A percentile compares a stretch with the other conserved stretches of the same genome.
Conservation (phyloP, 92 coral and sea anemone genomes). For the Porites lobata region DNA sequence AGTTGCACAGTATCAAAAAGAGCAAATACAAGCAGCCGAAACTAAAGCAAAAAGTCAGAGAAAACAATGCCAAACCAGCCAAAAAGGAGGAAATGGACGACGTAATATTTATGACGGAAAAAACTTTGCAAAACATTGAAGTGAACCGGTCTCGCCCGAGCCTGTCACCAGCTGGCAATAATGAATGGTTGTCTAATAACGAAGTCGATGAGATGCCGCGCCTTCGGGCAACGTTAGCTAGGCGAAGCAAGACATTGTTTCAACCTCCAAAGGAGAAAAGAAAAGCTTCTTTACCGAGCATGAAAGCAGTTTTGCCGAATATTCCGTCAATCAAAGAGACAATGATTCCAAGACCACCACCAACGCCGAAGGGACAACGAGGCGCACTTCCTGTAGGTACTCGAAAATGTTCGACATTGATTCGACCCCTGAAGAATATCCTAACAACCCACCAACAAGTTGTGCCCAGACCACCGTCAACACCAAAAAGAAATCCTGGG, state of each 20-base stretch:
- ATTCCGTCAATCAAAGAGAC: background rate
- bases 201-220: background rate
- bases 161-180: background rate
- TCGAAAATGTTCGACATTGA: background rate
- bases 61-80: background rate
- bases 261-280: background rate
- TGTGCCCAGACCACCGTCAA: background rate
- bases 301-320: background rate
- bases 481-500: background rate
- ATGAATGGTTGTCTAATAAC: background rate
- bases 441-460: background rate
- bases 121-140: too few relatives aligned
- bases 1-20: background rate
- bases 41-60: background rate
- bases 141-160: background rate
- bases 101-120: background rate
- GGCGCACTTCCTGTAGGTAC: background rate
- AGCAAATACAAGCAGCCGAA: background rate
- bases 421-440: background rate
- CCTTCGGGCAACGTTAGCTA: constrained; percentile 8
- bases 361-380: background rate
- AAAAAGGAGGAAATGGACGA: too few relatives aligned
- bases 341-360: background rate
- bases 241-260: background rate
- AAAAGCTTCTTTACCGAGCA: background rate